These are phyloP conservation scores for Rhinolophus ferrumequinum DNA, from an alignment of 2,113 vertebrate species.

Conservation along the genomic window DNA sequence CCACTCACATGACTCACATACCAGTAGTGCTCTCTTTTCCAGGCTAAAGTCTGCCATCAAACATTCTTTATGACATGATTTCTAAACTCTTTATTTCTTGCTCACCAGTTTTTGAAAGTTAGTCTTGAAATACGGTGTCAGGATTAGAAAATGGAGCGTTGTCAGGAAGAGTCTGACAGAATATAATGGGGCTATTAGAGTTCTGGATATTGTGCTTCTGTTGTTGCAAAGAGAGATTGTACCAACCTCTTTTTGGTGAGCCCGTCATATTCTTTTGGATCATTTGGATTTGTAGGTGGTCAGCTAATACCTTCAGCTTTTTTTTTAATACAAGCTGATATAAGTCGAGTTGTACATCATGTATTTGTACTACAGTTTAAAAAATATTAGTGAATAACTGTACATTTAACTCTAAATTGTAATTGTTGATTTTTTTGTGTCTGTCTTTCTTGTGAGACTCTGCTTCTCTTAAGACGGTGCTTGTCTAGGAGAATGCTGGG, in stretches of 20 bases:
- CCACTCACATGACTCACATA: not conserved
- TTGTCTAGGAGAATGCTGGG: not conserved
- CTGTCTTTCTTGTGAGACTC: not conserved
- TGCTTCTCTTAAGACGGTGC: not conserved
- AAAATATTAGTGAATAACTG: not conserved
- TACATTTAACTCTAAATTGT: not conserved
- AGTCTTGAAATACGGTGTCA: not conserved
- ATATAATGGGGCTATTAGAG: not conserved
- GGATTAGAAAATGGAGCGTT: not conserved
- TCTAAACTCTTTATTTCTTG: conserved; percentile 3
- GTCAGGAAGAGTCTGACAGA: not conserved
- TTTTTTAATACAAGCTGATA: not conserved
- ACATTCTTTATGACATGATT: conserved; percentile 4
- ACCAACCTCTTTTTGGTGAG: not conserved
- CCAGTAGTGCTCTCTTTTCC: not conserved
- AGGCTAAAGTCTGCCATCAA: not conserved
- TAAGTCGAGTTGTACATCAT: not conserved
- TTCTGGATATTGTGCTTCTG: not conserved
- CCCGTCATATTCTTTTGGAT: not conserved
- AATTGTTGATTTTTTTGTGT: not conserved
- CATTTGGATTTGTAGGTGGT: not conserved
- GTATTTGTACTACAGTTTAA: not conserved
- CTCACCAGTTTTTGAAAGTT: conserved; percentile 4
- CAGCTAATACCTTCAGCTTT: not conserved
- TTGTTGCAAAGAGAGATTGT: not conserved